Evolutionary conservation across 2,113 vertebrate species (phyloP).

Genomic region (Furnarius figulus): DNA sequence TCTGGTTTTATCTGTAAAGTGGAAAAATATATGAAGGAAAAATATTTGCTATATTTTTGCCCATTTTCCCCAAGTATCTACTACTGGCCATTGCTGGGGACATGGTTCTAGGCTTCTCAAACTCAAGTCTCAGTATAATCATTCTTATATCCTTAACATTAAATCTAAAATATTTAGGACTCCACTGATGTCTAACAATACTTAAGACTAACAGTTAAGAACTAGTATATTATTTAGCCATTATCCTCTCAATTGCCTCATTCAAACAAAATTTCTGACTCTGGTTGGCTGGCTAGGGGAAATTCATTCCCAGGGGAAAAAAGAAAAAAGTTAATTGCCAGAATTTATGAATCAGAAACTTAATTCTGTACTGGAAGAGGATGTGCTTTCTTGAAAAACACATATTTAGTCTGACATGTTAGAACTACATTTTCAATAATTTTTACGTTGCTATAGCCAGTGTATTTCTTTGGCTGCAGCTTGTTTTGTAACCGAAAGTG

Average conservation of each 20-base stretch:
- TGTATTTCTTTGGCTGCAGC: not conserved
- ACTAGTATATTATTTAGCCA: not conserved
- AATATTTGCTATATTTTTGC: not conserved
- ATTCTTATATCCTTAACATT: not conserved
- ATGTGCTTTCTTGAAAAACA: not conserved
- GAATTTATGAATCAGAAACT: not conserved
- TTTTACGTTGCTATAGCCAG: not conserved
- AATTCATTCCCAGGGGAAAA: not conserved
- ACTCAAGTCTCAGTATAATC: not conserved
- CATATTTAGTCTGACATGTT: not conserved
- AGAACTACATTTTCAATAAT: not conserved
- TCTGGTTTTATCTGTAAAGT: not conserved
- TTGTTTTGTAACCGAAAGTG: not conserved
- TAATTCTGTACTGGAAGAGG: not conserved
- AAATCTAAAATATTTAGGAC: not conserved
- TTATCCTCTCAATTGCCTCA: not conserved
- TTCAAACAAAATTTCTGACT: not conserved
- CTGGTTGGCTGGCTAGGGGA: not conserved
- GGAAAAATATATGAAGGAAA: not conserved
- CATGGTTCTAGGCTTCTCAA: not conserved
- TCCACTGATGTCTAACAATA: not conserved
- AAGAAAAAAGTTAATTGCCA: not conserved
- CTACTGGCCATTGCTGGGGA: not conserved
- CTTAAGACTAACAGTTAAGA: not conserved
- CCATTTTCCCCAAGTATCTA: not conserved